Conservation (phyloP, 1,140 invertebrate genomes). For the honey bee (Apis mellifera) region DNA sequence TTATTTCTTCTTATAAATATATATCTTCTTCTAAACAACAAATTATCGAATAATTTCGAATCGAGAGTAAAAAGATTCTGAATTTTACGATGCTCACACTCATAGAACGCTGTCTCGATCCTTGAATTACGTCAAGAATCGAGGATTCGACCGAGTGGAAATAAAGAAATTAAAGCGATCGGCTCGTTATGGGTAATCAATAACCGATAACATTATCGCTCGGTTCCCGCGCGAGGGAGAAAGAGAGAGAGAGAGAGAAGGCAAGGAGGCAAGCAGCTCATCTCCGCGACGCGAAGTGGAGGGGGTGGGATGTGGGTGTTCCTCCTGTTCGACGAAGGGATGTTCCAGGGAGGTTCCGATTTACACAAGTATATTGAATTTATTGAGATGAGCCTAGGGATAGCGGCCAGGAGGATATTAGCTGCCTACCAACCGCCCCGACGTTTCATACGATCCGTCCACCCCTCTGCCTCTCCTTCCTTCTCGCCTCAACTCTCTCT, state of each 20-base stretch:
- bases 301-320: conserved; percentile 4
- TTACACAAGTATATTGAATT: conserved; percentile 82
- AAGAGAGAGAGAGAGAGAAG: not conserved
- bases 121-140: not conserved
- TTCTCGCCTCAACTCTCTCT: conserved; percentile 25
- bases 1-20: too few relatives aligned
- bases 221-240: conserved; percentile 16
- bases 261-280: conserved; percentile 65
- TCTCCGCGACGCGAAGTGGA: conserved; percentile 67
- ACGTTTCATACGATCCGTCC: conserved; percentile 70
- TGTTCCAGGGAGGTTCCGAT: conserved; percentile 71
- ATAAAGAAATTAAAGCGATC: conserved; percentile 57
- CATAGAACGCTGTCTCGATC: not conserved
- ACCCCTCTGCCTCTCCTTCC: conserved; percentile 47
- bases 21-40: too few relatives aligned
- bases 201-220: conserved; percentile 76
- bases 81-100: not conserved
- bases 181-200: conserved; percentile 77
- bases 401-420: conserved; percentile 82
- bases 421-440: conserved; percentile 78
- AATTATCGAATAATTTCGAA: too few relatives aligned
- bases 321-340: conserved; percentile 25
- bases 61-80: too few relatives aligned
- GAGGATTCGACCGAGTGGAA: too few relatives aligned
- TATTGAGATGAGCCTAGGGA: conserved; percentile 82